Base-by-base conservation (phyloP, 2,888 invertebrate genomes). In the Muscina levida region DNA sequence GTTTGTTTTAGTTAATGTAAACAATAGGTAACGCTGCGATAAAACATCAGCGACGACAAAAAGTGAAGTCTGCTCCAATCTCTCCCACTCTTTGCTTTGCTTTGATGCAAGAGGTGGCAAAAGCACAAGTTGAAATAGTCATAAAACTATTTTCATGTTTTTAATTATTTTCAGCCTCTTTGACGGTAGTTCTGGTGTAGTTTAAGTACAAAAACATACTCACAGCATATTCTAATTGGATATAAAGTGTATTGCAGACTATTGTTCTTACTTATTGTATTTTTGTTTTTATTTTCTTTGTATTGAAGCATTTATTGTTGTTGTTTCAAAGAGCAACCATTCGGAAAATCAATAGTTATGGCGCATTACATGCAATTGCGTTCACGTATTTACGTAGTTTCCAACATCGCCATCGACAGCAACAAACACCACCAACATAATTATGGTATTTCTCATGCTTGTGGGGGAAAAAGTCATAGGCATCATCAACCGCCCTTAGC, bases 311-410 rank as follows among this genome's bases (percentile, higher is more conserved):
- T 26, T 48, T 26, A 11, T 13, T 67, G 48, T 48, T 37, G 31
- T 62, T 62, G 26, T 31, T 51, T 26, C 1, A 51, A 31, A 31
- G 31, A 5, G 31, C 31, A 48, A 42, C 48, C 37, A 48, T n/a
- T 65, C n/a, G 79, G 72, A 78, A 82, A 78, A 78, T 82, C 77
- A 82, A 82, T 82, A 82, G 67, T 72, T 70, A 66, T 56, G 44
- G 48, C 19, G 24, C 11, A 24, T 53, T 53, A 13, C 42, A 15
- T 31, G 22, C 17, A 22, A 31, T 11, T 31, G 48, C 37, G 44
- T n/a, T 26, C 17, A 11, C 26, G 42, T 56, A 44, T 59, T 65
- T 72, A 31, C 39, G 70, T 66, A 31, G 26, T 57, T 70, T 17
- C 51, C 59, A 31, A 31, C 57, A 66, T 26, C 44, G 37, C 65